A percentile compares a stretch with the other conserved stretches of the same genome.
Conservation (phyloP, 2,797 vertebrate species). For the Bovichtus diacanthus region DNA sequence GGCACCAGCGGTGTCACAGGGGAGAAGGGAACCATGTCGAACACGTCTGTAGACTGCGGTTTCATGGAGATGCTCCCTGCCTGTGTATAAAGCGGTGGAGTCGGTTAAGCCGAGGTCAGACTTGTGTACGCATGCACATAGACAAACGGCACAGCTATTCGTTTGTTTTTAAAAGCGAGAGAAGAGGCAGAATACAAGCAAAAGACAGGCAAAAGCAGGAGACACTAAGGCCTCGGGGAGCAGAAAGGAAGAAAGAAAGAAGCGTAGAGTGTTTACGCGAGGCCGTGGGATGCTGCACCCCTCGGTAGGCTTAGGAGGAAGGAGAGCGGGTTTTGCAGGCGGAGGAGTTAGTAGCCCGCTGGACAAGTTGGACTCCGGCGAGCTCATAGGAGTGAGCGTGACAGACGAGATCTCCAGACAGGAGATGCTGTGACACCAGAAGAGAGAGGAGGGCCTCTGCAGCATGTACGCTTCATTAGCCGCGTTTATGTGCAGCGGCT, state of each 20-base stretch:
- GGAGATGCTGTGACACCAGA: slow-evolving; percentile 92
- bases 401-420: slow-evolving; percentile 94
- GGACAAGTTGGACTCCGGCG: slow-evolving; percentile 91
- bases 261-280: slow-evolving; percentile 84
- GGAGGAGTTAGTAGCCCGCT: slow-evolving; percentile 91
- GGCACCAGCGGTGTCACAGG: slow-evolving; percentile 90
- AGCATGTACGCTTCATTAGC: slow-evolving; percentile 88
- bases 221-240: slow-evolving; percentile 8
- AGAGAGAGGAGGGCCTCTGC: slow-evolving; percentile 91
- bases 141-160: neutral
- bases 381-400: slow-evolving; percentile 92
- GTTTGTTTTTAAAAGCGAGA: neutral
- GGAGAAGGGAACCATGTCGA: slow-evolving; percentile 99
- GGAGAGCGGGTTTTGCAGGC: slow-evolving; percentile 87
- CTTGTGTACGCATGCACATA: neutral
- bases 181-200: neutral
- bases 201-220: slow-evolving; percentile 16
- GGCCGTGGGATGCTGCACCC: slow-evolving; percentile 90
- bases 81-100: slow-evolving; percentile 80
- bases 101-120: neutral
- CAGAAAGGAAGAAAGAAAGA: slow-evolving; percentile 1
- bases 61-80: slow-evolving; percentile 88
- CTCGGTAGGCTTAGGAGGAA: slow-evolving; percentile 83
- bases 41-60: slow-evolving; percentile 92
- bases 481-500: slow-evolving; percentile 91